Conservation (phyloP, 2,113 vertebrate species). For the Ameiurus melas region DNA sequence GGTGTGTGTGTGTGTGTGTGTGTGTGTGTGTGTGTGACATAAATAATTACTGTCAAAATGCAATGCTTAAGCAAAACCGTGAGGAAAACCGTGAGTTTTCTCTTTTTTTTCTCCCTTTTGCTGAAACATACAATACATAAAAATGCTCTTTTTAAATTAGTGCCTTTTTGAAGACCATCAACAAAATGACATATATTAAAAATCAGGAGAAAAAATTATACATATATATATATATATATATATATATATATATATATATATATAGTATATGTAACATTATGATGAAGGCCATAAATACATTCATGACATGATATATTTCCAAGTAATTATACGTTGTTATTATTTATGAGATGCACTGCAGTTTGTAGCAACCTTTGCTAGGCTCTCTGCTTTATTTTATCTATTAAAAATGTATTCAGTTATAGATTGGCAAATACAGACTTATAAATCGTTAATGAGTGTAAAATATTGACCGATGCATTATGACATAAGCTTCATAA, state of each 20-base stretch:
- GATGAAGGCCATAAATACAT: background rate
- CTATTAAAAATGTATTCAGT: background rate
- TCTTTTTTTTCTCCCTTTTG: background rate
- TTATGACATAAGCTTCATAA: background rate
- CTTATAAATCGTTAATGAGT: background rate
- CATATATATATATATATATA: no score
- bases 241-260: no score
- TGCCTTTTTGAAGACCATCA: background rate
- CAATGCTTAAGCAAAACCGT: background rate
- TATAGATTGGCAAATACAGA: background rate
- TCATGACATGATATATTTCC: background rate
- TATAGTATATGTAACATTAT: background rate
- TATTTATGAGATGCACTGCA: background rate
- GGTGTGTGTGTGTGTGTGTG: background rate
- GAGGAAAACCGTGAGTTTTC: background rate
- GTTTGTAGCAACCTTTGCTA: background rate
- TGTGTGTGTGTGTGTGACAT: background rate
- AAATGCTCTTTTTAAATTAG: constrained; percentile 1
- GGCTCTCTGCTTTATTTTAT: background rate
- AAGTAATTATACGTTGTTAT: background rate
- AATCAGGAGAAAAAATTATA: background rate
- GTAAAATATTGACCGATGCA: background rate
- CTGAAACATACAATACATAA: background rate
- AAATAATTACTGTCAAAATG: constrained; percentile 1
- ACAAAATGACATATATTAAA: background rate